A percentile compares a stretch with the other conserved stretches of the same genome.
These are phyloP conservation scores for Phyllostomus hastatus DNA, from an alignment of 2,113 vertebrate species.

Conservation along the genomic window DNA sequence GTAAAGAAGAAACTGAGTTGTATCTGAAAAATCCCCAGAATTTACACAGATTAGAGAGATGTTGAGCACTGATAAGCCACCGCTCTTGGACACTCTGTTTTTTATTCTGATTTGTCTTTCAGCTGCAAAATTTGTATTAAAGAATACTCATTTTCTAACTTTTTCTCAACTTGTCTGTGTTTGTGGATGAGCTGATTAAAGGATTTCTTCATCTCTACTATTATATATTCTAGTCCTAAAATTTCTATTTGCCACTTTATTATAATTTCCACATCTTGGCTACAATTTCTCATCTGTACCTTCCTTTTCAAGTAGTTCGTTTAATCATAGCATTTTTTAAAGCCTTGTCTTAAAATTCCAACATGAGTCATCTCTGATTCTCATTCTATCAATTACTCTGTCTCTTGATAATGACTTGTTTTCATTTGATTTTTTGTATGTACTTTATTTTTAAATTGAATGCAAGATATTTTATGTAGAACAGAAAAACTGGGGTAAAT, in stretches of 20 bases:
- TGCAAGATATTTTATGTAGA: not conserved
- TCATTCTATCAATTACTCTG: not conserved
- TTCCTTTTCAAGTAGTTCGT: not conserved
- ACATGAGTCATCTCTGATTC: not conserved
- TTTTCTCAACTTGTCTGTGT: not conserved
- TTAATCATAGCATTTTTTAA: not conserved
- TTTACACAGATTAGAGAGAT: not conserved
- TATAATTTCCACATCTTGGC: not conserved
- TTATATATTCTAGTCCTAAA: not conserved
- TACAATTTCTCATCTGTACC: not conserved
- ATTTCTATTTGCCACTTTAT: not conserved
- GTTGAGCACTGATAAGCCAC: not conserved
- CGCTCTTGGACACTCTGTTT: accelerated
- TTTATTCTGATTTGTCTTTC: not conserved
- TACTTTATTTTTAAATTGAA: not conserved
- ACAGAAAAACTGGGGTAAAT: not conserved
- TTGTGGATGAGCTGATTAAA: not conserved
- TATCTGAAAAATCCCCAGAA: not conserved
- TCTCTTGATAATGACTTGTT: not conserved
- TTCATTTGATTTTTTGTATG: not conserved
- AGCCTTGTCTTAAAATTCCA: not conserved
- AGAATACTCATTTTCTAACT: not conserved
- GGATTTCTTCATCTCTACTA: not conserved
- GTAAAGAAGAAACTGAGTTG: not conserved
- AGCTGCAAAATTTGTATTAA: not conserved